phyloP scores from a whole-genome alignment of 2,888 invertebrate genomes.

The Mimumesa dahlbomi region DNA sequence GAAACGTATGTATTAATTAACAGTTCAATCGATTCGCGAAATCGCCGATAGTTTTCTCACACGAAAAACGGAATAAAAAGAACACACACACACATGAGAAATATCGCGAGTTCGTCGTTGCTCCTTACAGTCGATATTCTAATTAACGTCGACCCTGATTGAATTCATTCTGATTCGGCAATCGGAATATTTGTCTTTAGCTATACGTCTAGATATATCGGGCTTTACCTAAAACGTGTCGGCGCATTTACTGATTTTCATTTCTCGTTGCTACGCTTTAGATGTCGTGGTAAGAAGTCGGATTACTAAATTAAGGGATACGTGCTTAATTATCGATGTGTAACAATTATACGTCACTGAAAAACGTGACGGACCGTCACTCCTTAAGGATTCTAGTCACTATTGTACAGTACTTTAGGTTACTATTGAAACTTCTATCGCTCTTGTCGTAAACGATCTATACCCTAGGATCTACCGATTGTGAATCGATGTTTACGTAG shows the following conservation, averaged over 20 bases:
- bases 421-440: conserved; percentile 30
- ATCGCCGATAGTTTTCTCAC: too few relatives aligned
- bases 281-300: conserved; percentile 11
- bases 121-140: too few relatives aligned
- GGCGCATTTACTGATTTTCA: background rate
- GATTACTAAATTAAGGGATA: conserved; percentile 1
- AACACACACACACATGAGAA: too few relatives aligned
- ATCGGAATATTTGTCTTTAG: conserved; percentile 5
- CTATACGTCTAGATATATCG: conserved; percentile 1
- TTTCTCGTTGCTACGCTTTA: conserved; percentile 17
- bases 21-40: too few relatives aligned
- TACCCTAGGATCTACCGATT: background rate
- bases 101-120: too few relatives aligned
- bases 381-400: conserved; percentile 59
- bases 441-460: conserved; percentile 12
- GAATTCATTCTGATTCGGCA: background rate
- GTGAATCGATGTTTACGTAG: background rate
- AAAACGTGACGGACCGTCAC: background rate
- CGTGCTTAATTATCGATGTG: conserved; percentile 14
- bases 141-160: background rate
- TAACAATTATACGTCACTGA: background rate
- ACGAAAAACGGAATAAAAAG: too few relatives aligned
- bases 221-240: background rate
- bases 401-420: conserved; percentile 42
- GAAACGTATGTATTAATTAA: background rate